Conservation (phyloP, 2,113 vertebrate species). For the Columba janthina region DNA sequence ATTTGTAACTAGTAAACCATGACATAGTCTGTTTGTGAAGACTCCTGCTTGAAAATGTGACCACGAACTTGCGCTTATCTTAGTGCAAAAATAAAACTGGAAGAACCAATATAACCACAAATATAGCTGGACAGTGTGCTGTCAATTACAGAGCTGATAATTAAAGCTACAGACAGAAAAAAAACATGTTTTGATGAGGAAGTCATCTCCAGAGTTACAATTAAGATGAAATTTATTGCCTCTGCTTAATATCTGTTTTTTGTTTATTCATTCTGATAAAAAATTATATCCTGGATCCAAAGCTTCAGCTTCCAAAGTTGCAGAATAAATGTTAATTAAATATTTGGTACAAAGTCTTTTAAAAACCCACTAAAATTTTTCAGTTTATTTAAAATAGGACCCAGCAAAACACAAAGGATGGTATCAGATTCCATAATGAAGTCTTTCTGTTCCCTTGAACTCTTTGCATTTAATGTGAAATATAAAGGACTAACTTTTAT, state of each 20-base stretch:
- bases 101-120: not conserved
- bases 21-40: not conserved
- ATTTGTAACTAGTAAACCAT: not conserved
- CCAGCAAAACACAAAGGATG: not conserved
- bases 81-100: not conserved
- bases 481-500: not conserved
- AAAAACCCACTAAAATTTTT: not conserved
- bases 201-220: conserved; percentile 16
- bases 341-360: not conserved
- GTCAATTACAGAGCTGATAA: conserved; percentile 7
- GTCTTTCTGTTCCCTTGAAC: not conserved
- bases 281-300: conserved; percentile 12
- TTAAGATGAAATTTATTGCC: conserved; percentile 30
- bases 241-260: conserved; percentile 22
- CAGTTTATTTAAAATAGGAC: not conserved
- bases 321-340: not conserved
- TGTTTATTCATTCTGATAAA: conserved; percentile 33
- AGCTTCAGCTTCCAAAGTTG: not conserved
- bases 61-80: not conserved
- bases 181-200: not conserved
- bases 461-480: conserved; percentile 12
- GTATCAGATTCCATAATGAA: not conserved
- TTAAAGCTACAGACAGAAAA: not conserved
- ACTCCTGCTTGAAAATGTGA: not conserved
- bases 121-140: not conserved